phyloP scores from a whole-genome alignment of 2,113 vertebrate species.

The Tragelaphus buxtoni region DNA sequence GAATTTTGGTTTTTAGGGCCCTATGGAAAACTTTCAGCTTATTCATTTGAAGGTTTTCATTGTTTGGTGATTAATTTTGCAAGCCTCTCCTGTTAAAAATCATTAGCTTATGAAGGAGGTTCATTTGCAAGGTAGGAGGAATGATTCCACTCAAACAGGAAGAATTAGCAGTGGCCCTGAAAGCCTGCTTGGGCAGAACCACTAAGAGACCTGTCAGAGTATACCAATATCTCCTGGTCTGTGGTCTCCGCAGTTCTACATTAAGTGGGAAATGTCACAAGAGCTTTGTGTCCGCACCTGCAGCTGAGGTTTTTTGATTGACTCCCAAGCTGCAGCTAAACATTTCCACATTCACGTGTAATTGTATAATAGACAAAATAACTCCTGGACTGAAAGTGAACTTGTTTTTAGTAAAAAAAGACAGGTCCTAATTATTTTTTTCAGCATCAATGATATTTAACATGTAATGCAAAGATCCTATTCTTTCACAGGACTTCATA shows the following conservation, averaged over 20 bases:
- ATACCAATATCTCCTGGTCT: fast-evolving
- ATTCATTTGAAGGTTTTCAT: not conserved
- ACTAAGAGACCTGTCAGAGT: not conserved
- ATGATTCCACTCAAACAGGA: not conserved
- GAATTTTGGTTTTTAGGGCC: not conserved
- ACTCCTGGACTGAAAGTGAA: not conserved
- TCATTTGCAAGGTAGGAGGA: not conserved
- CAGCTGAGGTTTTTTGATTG: not conserved
- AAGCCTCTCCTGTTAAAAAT: not conserved
- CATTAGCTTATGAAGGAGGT: not conserved
- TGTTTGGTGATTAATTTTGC: not conserved
- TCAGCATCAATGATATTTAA: not conserved
- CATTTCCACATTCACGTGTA: not conserved
- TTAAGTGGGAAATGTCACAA: not conserved
- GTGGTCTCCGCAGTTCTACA: no score
- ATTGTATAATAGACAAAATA: not conserved
- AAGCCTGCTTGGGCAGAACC: not conserved
- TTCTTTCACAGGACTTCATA: not conserved
- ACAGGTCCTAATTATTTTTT: not conserved
- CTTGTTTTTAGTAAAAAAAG: not conserved
- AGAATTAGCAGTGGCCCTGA: not conserved
- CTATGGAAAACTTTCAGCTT: not conserved
- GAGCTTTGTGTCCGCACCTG: not conserved
- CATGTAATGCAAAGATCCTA: not conserved
- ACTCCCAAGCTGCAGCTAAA: not conserved